Evolutionary conservation across 2,113 vertebrate species (phyloP).

Genomic region (Blennius ocellaris): DNA sequence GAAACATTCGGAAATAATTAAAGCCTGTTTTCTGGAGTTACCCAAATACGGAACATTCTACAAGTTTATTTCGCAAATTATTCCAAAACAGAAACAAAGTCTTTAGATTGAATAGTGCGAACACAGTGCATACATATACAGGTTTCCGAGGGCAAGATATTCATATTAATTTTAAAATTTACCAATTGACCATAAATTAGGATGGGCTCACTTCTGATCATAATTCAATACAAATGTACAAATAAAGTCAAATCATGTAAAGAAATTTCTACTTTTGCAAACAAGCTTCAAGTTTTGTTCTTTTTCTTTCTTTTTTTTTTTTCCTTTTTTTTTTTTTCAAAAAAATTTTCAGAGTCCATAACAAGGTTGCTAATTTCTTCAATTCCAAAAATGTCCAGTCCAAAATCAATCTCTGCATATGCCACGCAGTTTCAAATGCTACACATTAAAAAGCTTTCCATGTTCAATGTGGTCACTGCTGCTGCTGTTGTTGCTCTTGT

Average conservation of each 20-base stretch:
- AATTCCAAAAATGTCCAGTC: slow-evolving; percentile 56
- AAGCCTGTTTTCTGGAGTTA: slow-evolving; percentile 79
- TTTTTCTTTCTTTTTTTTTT: slow-evolving; percentile 34
- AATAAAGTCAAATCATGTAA: slow-evolving; percentile 72
- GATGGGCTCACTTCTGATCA: slow-evolving; percentile 53
- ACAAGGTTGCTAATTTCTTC: slow-evolving; percentile 57
- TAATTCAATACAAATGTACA: slow-evolving; percentile 77
- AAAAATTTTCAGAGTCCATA: slow-evolving; percentile 54
- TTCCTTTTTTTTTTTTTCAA: slow-evolving; percentile 17
- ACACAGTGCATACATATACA: slow-evolving; percentile 83
- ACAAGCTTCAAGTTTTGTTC: slow-evolving; percentile 59
- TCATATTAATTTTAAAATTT: slow-evolving; percentile 53
- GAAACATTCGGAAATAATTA: slow-evolving; percentile 78
- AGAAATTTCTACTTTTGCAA: slow-evolving; percentile 55
- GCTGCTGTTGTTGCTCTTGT: slow-evolving; percentile 73
- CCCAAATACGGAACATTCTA: slow-evolving; percentile 80
- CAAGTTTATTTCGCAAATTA: slow-evolving; percentile 76
- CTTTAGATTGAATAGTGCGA: slow-evolving; percentile 74
- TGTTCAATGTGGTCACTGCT: slow-evolving; percentile 73
- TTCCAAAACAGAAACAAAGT: slow-evolving; percentile 63
- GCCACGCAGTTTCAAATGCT: slow-evolving; percentile 92
- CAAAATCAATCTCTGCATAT: slow-evolving; percentile 59
- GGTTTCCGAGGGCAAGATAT: slow-evolving; percentile 67
- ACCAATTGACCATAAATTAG: slow-evolving; percentile 71
- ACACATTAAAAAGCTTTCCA: slow-evolving; percentile 86